A percentile compares a stretch with the other conserved stretches of the same genome.
phyloP scores from a whole-genome alignment of 2,888 invertebrate genomes.

The Mechanitis mazaeus region DNA sequence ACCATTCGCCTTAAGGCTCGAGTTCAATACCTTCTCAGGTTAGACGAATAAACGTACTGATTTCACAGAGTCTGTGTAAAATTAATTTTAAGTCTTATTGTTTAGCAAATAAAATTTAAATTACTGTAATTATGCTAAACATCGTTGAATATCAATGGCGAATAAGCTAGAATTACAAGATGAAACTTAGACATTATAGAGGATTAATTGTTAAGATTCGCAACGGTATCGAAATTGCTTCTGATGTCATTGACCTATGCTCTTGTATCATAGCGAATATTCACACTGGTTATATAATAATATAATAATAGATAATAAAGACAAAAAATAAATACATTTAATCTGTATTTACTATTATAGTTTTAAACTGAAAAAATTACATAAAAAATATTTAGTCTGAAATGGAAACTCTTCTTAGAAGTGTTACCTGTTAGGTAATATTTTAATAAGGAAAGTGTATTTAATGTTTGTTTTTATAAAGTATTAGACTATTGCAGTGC shows the following conservation, averaged over 20 bases:
- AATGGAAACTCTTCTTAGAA: too few species aligned
- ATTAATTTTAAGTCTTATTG: constrained; percentile 1
- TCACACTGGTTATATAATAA: too few species aligned
- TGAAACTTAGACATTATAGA: constrained; percentile 24
- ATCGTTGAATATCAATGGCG: constrained; percentile 14
- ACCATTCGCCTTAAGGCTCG: not conserved
- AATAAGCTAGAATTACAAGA: constrained; percentile 28
- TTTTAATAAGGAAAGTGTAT: too few species aligned
- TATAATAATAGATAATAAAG: too few species aligned
- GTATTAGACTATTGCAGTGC: too few species aligned
- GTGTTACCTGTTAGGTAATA: too few species aligned
- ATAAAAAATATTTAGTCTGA: too few species aligned
- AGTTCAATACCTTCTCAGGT: constrained; percentile 13
- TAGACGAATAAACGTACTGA: constrained; percentile 1
- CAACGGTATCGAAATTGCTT: constrained; percentile 28
- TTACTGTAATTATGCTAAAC: not conserved
- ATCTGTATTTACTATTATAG: too few species aligned
- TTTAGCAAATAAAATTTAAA: constrained; percentile 3
- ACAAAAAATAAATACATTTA: too few species aligned
- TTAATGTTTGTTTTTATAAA: too few species aligned
- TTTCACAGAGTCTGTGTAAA: not conserved
- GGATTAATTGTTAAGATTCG: constrained; percentile 28
- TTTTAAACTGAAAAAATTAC: too few species aligned
- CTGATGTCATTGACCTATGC: constrained; percentile 25
- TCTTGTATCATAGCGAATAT: not conserved